Percentiles rank a stretch among this genome's conserved stretches.
Evolutionary conservation across 35 echinoderm and acorn worm species (phyloP).

Genomic region (Patiria miniata): DNA sequence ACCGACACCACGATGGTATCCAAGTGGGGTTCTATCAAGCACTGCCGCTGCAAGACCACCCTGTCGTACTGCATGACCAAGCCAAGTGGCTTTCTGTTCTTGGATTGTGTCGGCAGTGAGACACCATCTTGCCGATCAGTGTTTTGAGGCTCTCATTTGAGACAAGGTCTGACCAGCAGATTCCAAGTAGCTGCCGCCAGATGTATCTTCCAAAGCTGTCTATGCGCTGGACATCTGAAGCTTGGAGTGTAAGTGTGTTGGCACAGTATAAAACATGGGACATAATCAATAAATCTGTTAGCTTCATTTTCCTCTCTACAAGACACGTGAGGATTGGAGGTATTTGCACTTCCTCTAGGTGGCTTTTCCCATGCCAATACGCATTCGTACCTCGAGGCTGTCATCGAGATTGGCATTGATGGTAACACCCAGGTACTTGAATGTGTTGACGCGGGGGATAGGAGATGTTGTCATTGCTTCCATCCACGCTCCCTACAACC

Average conservation of each 20-base stretch:
- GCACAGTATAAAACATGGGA: conserved; percentile 2
- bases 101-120: background rate
- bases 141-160: no score
- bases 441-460: background rate
- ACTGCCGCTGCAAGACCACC: no score
- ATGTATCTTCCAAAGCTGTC: conserved; percentile 9
- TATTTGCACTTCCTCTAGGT: background rate
- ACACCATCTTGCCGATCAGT: background rate
- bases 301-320: background rate
- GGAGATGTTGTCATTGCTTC: conserved; percentile 1
- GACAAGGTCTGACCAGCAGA: no score
- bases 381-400: background rate
- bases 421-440: conserved; percentile 2
- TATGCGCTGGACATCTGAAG: background rate
- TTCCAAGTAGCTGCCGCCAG: background rate
- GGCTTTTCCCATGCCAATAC: background rate
- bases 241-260: background rate
- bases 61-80: no score
- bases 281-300: background rate
- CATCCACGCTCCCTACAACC: background rate
- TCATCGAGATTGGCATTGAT: background rate
- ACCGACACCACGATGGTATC: background rate
- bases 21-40: no score
- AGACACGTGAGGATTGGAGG: conserved; percentile 10
- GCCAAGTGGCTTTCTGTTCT: no score